Conservation (phyloP, 30 jellyfish, hydroid and myxozoan genomes). For the Calvadosia cruxmelitensis region DNA sequence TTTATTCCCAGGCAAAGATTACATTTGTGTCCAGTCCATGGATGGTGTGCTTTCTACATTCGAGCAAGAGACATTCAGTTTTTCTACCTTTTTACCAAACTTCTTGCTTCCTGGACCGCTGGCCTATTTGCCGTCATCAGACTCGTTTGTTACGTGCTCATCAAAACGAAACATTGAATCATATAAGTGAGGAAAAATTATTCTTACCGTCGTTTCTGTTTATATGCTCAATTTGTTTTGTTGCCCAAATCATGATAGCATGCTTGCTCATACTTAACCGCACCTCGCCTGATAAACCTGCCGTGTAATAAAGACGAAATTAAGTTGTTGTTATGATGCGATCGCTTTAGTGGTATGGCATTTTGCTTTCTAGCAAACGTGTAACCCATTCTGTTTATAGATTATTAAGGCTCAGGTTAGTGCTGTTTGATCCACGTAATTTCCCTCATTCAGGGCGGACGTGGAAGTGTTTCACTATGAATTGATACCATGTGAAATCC, state of each 20-base stretch:
- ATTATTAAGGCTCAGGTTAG: too few relatives aligned
- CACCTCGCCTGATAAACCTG: too few relatives aligned
- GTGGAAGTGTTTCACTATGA: too few relatives aligned
- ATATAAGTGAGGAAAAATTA: slow-evolving; percentile 36
- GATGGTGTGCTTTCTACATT: slow-evolving; percentile 66
- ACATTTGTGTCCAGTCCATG: slow-evolving; percentile 76
- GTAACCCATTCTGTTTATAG: too few relatives aligned
- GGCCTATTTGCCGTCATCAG: slow-evolving; percentile 46
- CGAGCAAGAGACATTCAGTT: slow-evolving; percentile 77
- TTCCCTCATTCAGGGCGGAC: too few relatives aligned
- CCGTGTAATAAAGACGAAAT: too few relatives aligned
- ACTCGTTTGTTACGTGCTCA: slow-evolving; percentile 48
- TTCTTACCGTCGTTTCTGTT: background rate
- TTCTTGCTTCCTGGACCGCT: slow-evolving; percentile 79
- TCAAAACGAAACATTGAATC: slow-evolving; percentile 50
- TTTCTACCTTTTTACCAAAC: slow-evolving; percentile 55
- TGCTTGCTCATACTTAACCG: too few relatives aligned
- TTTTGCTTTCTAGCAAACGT: slow-evolving; percentile 4
- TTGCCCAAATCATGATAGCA: background rate
- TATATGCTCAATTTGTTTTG: background rate
- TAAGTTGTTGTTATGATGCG: background rate
- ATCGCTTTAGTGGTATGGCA: background rate
- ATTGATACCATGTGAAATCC: too few relatives aligned
- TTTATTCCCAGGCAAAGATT: slow-evolving; percentile 48
- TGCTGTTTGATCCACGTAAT: too few relatives aligned